phyloP scores from a whole-genome alignment of 2,797 vertebrate species.

The Pangasius krempfi region DNA sequence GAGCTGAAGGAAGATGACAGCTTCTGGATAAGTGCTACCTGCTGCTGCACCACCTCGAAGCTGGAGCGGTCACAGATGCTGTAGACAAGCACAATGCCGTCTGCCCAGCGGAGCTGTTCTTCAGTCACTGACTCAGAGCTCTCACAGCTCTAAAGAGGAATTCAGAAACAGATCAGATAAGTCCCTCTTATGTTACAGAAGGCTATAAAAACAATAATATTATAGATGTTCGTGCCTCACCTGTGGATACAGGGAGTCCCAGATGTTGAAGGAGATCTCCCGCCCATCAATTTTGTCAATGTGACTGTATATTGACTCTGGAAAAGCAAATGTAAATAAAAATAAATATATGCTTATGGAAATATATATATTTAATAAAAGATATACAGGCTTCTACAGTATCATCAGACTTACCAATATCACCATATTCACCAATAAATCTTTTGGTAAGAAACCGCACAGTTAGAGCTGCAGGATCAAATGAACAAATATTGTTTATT shows the following conservation, averaged over 20 bases:
- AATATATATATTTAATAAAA: not conserved
- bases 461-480: slow-evolving; percentile 64
- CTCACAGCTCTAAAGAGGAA: slow-evolving; percentile 55
- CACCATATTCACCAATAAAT: slow-evolving; percentile 74
- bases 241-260: slow-evolving; percentile 70
- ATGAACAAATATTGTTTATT: not conserved
- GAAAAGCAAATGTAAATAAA: slow-evolving; percentile 10
- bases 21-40: slow-evolving; percentile 69
- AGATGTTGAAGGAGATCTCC: slow-evolving; percentile 71
- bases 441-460: slow-evolving; percentile 72
- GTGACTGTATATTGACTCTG: slow-evolving; percentile 73
- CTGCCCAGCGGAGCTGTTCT: slow-evolving; percentile 78
- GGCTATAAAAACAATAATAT: not conserved
- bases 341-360: not conserved
- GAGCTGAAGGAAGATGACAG: slow-evolving; percentile 35
- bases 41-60: slow-evolving; percentile 71
- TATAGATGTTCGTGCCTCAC: slow-evolving; percentile 48
- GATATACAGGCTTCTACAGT: not conserved
- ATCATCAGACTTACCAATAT: slow-evolving; percentile 65
- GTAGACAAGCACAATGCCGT: slow-evolving; percentile 80
- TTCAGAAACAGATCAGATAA: not conserved
- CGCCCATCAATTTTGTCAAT: slow-evolving; percentile 67
- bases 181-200: not conserved
- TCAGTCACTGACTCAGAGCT: slow-evolving; percentile 61
- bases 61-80: slow-evolving; percentile 83